Conservation (phyloP, 2,888 invertebrate genomes). For the Nomada ruficornis region DNA sequence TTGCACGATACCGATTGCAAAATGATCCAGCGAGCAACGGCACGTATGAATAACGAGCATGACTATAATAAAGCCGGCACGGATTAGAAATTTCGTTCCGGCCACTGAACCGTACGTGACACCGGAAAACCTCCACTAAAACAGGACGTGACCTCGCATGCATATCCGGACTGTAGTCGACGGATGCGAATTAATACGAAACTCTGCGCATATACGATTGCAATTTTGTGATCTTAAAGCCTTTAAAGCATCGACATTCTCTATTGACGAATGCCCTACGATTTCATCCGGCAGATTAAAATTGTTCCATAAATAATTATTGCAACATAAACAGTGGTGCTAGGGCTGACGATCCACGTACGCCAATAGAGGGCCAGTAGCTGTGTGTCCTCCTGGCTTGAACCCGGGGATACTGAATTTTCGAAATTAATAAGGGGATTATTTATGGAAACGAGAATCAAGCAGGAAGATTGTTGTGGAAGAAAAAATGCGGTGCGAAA, state of each 20-base stretch:
- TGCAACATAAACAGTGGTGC: background rate
- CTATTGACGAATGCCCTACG: background rate
- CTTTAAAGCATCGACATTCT: background rate
- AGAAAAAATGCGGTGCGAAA: background rate
- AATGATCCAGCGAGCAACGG: conserved; percentile 33
- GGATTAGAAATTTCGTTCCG: conserved; percentile 68
- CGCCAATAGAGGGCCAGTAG: conserved; percentile 61
- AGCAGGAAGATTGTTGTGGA: background rate
- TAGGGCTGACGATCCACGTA: background rate
- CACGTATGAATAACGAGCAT: conserved; percentile 62
- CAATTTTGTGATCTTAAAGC: conserved; percentile 50
- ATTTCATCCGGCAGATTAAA: background rate
- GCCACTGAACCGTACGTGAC: conserved; percentile 75
- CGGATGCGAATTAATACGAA: conserved; percentile 79
- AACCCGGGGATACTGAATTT: background rate
- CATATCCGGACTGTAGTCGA: conserved; percentile 79
- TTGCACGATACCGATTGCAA: conserved; percentile 32
- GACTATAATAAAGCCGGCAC: conserved; percentile 58
- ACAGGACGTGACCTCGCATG: conserved; percentile 81
- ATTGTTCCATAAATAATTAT: background rate
- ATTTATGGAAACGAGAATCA: background rate
- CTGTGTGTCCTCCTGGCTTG: conserved; percentile 62
- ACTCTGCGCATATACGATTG: conserved; percentile 76
- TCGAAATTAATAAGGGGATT: background rate
- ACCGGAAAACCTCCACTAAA: conserved; percentile 76